A percentile compares a stretch with the other conserved stretches of the same genome.
Evolutionary conservation across 2,888 invertebrate genomes (phyloP).

Genomic region (Drosophila dives): DNA sequence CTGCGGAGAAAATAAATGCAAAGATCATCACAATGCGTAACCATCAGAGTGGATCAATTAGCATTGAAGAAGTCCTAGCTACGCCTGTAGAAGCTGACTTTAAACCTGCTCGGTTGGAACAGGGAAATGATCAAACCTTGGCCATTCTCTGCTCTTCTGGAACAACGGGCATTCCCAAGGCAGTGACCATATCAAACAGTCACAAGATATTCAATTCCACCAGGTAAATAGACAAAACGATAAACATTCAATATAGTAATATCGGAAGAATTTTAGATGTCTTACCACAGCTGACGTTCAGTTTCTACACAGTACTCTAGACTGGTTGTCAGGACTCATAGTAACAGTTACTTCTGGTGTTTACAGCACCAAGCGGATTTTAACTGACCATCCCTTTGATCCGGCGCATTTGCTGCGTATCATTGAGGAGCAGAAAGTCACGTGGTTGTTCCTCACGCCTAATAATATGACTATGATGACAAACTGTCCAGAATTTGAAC

Average conservation of each 20-base stretch:
- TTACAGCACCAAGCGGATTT: background rate
- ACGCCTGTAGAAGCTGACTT: conserved; percentile 47
- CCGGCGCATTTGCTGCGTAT: background rate
- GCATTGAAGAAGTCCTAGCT: conserved; percentile 46
- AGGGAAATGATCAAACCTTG: conserved; percentile 72
- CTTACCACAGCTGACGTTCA: no score
- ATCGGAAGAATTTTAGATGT: no score
- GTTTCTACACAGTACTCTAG: background rate
- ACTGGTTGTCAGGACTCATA: background rate
- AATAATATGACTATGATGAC: conserved; percentile 62
- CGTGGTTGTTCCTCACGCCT: background rate
- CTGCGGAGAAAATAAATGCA: conserved; percentile 24
- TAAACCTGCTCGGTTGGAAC: conserved; percentile 58
- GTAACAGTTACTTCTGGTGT: background rate
- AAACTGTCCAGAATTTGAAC: conserved; percentile 55
- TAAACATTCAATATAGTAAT: no score
- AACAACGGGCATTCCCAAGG: conserved; percentile 80
- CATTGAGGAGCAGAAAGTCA: background rate
- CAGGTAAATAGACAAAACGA: conserved; percentile 19
- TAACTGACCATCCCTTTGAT: background rate
- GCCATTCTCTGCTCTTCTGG: conserved; percentile 82
- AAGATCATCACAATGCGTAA: conserved; percentile 68
- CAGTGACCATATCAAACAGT: conserved; percentile 65
- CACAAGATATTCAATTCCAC: conserved; percentile 34
- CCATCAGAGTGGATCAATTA: conserved; percentile 35